phyloP scores from a whole-genome alignment of 2,797 vertebrate genomes.

The Poecilia wingei region DNA sequence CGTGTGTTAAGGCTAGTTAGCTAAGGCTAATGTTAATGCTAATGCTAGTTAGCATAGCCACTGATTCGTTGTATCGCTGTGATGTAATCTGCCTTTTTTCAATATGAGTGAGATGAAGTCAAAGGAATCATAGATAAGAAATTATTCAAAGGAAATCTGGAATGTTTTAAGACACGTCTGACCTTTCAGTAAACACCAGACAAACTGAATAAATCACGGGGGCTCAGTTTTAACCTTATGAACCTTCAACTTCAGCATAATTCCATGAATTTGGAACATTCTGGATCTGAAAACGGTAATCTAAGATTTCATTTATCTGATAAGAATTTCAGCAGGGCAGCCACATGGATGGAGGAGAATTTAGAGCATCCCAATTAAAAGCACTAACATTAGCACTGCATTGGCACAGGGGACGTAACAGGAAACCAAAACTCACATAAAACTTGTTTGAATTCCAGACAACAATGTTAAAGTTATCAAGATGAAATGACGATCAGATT shows the following conservation, averaged over 20 bases:
- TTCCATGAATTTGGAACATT: neutral
- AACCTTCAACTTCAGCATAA: neutral
- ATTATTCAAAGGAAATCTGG: neutral
- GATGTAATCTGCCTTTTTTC: neutral
- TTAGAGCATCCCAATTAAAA: neutral
- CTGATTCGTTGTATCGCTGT: neutral
- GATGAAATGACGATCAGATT: neutral
- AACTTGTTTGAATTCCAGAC: neutral
- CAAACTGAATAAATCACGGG: neutral
- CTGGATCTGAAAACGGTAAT: neutral
- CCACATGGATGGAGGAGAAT: neutral
- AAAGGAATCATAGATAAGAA: neutral
- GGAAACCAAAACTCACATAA: neutral
- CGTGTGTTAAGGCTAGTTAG: too few species aligned
- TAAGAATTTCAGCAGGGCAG: neutral
- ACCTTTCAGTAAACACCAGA: neutral
- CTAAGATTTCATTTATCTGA: neutral
- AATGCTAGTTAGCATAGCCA: too few species aligned
- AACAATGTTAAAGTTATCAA: neutral
- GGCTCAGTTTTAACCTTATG: neutral
- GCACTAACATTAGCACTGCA: neutral
- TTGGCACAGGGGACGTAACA: neutral
- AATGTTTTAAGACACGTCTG: neutral
- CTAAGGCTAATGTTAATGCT: too few species aligned
- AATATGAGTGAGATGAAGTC: neutral